Evolutionary conservation across 2,797 vertebrate species (phyloP).

Genomic region (Helicolenus hilgendorfi): DNA sequence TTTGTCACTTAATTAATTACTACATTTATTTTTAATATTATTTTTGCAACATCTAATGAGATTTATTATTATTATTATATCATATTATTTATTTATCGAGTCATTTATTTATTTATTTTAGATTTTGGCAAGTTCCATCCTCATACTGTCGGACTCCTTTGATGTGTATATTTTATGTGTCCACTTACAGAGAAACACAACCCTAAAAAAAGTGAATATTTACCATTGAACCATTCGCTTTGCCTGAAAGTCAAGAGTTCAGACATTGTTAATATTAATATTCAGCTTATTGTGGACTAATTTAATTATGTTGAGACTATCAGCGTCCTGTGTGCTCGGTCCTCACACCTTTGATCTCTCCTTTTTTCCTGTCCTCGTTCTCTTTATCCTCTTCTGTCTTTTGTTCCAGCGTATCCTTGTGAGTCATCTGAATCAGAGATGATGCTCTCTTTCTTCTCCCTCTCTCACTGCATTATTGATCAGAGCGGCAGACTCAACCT

Average conservation of each 20-base stretch:
- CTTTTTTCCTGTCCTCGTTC: conserved; percentile 5
- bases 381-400: conserved; percentile 32
- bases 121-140: too few relatives aligned
- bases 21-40: too few relatives aligned
- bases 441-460: conserved; percentile 17
- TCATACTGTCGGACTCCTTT: background rate
- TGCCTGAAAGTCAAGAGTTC: background rate
- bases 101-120: too few relatives aligned
- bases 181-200: background rate
- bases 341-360: conserved; percentile 28
- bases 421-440: conserved; percentile 69
- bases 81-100: too few relatives aligned
- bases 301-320: background rate
- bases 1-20: too few relatives aligned
- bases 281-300: background rate
- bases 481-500: conserved; percentile 60
- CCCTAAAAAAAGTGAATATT: background rate
- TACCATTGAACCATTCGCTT: background rate
- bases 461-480: conserved; percentile 81
- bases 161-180: background rate
- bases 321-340: background rate
- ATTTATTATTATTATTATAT: too few relatives aligned
- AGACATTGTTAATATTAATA: conserved; percentile 20
- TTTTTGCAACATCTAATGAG: too few relatives aligned
- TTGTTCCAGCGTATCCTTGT: conserved; percentile 44